phyloP scores from a whole-genome alignment of 2,888 invertebrate species.

The Sinohyriopsis cumingii region DNA sequence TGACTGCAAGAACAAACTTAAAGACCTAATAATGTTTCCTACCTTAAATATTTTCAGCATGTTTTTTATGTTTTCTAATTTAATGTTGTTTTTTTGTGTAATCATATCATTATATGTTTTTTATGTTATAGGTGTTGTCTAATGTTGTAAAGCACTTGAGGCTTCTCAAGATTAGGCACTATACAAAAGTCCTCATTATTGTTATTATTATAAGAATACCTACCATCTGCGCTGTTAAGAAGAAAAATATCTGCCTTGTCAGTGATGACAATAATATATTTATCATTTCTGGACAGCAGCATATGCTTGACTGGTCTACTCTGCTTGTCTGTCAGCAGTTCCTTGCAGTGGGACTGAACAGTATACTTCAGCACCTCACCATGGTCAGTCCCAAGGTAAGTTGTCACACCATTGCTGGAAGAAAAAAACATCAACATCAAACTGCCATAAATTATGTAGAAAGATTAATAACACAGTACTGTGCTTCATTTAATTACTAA shows the following conservation, averaged over 20 bases:
- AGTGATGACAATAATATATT: conserved; percentile 30
- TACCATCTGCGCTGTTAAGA: conserved; percentile 2
- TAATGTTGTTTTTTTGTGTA: too few species aligned
- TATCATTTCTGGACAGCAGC: conserved; percentile 36
- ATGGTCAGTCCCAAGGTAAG: conserved; percentile 40
- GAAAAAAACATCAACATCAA: background rate
- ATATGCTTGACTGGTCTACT: conserved; percentile 24
- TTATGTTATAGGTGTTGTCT: too few species aligned
- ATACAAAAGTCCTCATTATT: too few species aligned
- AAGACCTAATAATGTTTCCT: too few species aligned
- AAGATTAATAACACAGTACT: background rate
- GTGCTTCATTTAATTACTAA: too few species aligned
- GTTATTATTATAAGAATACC: background rate
- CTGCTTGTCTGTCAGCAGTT: conserved; percentile 14
- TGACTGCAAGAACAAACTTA: too few species aligned
- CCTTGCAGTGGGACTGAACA: conserved; percentile 14
- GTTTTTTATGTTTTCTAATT: too few species aligned
- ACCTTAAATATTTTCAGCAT: too few species aligned
- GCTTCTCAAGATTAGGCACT: too few species aligned
- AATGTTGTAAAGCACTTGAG: too few species aligned
- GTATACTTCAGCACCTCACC: conserved; percentile 34
- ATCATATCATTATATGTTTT: too few species aligned
- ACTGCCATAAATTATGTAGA: background rate
- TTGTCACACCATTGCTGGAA: conserved; percentile 27
- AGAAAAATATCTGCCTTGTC: background rate